Percentiles rank a stretch among this genome's conserved stretches.
Conservation (phyloP, 2,888 invertebrate species). For the Ochropleura plecta region DNA sequence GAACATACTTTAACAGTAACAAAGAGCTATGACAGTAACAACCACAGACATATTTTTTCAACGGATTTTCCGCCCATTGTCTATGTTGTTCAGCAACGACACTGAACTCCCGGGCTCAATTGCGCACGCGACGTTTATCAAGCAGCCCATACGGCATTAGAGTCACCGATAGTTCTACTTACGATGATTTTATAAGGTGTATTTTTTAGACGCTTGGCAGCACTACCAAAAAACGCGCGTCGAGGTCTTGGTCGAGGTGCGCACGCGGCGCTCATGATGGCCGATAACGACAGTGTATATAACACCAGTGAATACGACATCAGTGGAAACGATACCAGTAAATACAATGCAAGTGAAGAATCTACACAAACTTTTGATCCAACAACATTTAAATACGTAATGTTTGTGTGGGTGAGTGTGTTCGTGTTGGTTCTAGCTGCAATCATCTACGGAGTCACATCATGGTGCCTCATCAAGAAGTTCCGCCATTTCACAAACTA, state of each 20-base stretch:
- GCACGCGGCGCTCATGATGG: background rate
- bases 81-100: background rate
- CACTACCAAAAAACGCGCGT: background rate
- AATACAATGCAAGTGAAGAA: background rate
- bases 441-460: conserved; percentile 3
- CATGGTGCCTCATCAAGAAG: conserved; percentile 1
- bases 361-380: background rate
- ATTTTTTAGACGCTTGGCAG: background rate
- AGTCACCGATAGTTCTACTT: background rate
- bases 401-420: background rate
- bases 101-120: background rate
- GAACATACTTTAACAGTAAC: background rate
- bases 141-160: background rate
- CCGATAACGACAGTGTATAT: background rate
- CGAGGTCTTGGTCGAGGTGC: no score
- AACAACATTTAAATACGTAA: background rate
- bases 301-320: background rate
- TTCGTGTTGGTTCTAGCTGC: background rate
- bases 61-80: background rate
- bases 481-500: conserved; percentile 4
- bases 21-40: background rate
- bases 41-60: background rate
- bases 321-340: background rate
- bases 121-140: background rate
- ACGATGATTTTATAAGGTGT: background rate